Base-by-base conservation (phyloP, 1,140 invertebrate species). In the Drosophila navojoa region DNA sequence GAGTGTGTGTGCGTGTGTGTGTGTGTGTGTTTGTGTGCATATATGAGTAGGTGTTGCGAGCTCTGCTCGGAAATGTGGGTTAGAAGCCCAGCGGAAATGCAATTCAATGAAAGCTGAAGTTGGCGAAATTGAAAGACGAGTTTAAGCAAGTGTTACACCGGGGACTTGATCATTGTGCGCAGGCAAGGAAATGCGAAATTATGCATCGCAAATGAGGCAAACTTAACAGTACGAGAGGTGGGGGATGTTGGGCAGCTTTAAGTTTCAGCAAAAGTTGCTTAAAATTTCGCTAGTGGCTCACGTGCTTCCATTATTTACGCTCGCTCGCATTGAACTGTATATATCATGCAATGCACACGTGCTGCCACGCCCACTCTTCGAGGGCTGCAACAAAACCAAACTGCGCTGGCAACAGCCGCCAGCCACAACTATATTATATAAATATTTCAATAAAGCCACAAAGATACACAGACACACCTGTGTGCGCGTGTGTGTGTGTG, bases 341-440 rank as follows among this genome's bases (percentile, higher is more conserved):
- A 47, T 47, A 15, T 44, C 15, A 45, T 44, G 42, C 1, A 16
- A n/a, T 19, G 13, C 11, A 10, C 40, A 9, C 22, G 1, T 6
- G 22, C 55, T 5, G 11, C 19, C 19, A 22, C 19, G 19, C 10
- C 49, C 1, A 44, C n/a, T 54, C 35, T 50, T 54, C 9, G 32
- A 38, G 42, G 60, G 62, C 63, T 72, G 79, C 76, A 72, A 84
- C 67, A 71, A 67, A 62, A 77, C 73, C 70, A 80, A 67, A 45
- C 70, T 49, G 58, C 50, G 44, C 71, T 50, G 58, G 22, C 68
- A 53, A 49, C 63, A 47, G 58, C 58, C 57, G 64, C 25, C 64
- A 70, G 66, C 58, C 38, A 63, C 71, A 89, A 89, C 76, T 89
- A 89, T 84, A 82, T 85, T 89, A 76, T 84, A 90, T 84, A 90